phyloP scores from a whole-genome alignment of 2,888 invertebrate species.

The Orthosia incerta region DNA sequence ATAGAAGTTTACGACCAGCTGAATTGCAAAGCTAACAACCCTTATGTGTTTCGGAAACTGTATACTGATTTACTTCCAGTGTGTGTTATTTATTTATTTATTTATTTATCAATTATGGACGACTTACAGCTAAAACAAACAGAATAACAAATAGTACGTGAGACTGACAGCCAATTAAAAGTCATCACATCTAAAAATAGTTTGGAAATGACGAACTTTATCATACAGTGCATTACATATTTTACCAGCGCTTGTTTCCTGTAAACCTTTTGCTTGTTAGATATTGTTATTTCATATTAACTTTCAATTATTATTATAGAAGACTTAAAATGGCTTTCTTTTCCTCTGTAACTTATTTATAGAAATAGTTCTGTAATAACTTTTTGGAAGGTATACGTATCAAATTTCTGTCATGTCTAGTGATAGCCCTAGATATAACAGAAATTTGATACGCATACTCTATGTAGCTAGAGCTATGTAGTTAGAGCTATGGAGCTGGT shows the following conservation, averaged over 20 bases:
- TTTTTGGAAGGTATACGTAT: not conserved
- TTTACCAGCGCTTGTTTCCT: not conserved
- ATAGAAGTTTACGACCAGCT: constrained; percentile 7
- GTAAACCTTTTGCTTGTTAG: not conserved
- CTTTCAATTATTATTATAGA: not conserved
- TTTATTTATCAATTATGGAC: no score
- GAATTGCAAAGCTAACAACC: constrained; percentile 1
- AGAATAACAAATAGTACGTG: no score
- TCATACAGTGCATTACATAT: not conserved
- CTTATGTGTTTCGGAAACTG: constrained; percentile 7
- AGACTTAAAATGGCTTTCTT: not conserved
- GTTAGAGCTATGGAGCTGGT: no score
- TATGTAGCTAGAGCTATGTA: no score
- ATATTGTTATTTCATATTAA: not conserved
- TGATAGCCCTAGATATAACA: no score
- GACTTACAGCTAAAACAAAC: no score
- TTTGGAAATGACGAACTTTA: not conserved
- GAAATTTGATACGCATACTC: no score
- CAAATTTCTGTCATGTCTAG: no score
- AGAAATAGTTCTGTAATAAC: not conserved
- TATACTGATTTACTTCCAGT: not conserved
- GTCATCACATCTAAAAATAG: no score
- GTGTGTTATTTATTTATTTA: no score
- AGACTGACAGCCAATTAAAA: no score
- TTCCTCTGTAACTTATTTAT: not conserved